Base-by-base conservation (phyloP, 2,113 vertebrate genomes). In the Oreochromis tanganicae region DNA sequence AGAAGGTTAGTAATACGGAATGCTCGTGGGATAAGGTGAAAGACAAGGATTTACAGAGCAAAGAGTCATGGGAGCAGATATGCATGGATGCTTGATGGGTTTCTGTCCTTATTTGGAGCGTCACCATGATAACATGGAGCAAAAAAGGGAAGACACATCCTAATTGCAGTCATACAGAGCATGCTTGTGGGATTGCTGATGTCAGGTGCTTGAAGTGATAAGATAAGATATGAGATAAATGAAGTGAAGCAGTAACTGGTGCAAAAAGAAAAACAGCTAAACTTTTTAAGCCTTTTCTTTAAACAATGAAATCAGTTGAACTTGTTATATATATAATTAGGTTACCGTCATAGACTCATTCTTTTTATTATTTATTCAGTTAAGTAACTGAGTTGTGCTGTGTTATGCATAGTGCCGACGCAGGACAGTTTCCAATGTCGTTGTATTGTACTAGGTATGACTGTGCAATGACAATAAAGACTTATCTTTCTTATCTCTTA, bases 61-160 rank as follows among this genome's bases (percentile, higher is more conserved):
- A 38, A 63, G 75, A 80, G 68, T 68, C n/a, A 80, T 87, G 38
- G 34, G 56, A 54, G 63, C 21, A 86, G 84, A 81, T 85, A 86
- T 82, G 91, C 78, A 84, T 82, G 85, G 59, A 32, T 87, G 84
- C 73, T 52, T 84, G 27, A 66, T 68, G 46, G 68, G 80, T 83
- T 87, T 82, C 27, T 86, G 43, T 81, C 87, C 86, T 89, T 92
- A 90, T 94, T 92, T 93, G 91, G 90, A 81, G 34, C 78, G 80
- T 91, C 50, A 41, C 68, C 81, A 89, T 86, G 46, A 80, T 63
- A 50, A 85, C 63, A 46, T 85, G 43, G 73, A 61, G 38, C 13
- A 85, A 56, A 57, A 89, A 55, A 68, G 19, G 59, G 27, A 78
- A 56, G 13, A 85, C 9, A 85, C n/a, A 9, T 50, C 80, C 32